Evolutionary conservation across 2,113 vertebrate species (phyloP).

Genomic region (Trochalopteron elliotii): DNA sequence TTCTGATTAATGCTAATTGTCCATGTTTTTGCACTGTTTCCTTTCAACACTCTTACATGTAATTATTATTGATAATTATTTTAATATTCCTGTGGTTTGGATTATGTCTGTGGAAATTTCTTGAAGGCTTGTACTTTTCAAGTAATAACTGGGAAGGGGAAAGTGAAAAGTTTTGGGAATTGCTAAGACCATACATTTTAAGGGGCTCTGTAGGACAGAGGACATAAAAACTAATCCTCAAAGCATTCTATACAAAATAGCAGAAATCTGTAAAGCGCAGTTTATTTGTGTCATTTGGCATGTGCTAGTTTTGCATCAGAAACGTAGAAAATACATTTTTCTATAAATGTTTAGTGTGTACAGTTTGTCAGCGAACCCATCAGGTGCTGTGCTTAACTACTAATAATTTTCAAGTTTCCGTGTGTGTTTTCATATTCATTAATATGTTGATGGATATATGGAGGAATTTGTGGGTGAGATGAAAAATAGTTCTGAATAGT

Average conservation of each 20-base stretch:
- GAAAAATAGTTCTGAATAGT: not conserved
- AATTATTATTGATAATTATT: not conserved
- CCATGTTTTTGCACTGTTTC: not conserved
- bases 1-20: not conserved
- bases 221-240: slow-evolving; percentile 38
- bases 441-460: not conserved
- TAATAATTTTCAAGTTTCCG: not conserved
- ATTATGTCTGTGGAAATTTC: not conserved
- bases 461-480: not conserved
- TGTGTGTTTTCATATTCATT: not conserved
- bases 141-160: not conserved
- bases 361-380: not conserved
- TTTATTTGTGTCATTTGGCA: not conserved
- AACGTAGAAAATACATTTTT: not conserved
- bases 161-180: not conserved
- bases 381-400: not conserved
- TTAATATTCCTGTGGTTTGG: not conserved
- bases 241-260: slow-evolving; percentile 2
- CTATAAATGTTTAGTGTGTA: not conserved
- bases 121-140: not conserved
- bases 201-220: not conserved
- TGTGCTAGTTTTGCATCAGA: not conserved
- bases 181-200: not conserved
- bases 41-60: not conserved
- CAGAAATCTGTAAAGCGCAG: not conserved